Percentiles rank a stretch among this genome's conserved stretches.
Evolutionary conservation across 2,888 invertebrate species (phyloP).

Genomic region (Lycaena phlaeas): DNA sequence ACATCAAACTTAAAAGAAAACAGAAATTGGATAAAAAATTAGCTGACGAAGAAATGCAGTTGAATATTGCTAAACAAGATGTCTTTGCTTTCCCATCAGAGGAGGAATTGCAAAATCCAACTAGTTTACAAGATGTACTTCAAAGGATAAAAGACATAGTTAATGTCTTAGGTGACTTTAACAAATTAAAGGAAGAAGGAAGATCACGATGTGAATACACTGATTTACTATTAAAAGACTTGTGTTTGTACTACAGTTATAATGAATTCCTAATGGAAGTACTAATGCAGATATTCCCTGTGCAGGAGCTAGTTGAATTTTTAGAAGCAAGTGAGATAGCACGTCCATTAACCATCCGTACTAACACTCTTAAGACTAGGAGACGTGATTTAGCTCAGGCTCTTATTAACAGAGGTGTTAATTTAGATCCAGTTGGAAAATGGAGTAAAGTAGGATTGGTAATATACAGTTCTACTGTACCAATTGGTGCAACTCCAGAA

Average conservation of each 20-base stretch:
- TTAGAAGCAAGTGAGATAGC: constrained; percentile 97
- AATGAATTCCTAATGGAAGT: constrained; percentile 96
- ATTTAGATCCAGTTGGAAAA: constrained; percentile 97
- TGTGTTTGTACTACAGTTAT: constrained; percentile 96
- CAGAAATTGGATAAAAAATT: constrained; percentile 78
- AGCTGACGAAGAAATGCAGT: constrained; percentile 86
- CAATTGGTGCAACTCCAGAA: constrained; percentile 98
- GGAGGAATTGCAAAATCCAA: constrained; percentile 80
- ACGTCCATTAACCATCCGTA: constrained; percentile 94
- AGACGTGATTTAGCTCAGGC: constrained; percentile 94
- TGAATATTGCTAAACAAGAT: constrained; percentile 84
- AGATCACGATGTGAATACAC: constrained; percentile 88
- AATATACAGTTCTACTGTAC: constrained; percentile 95
- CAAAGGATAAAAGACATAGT: constrained; percentile 91
- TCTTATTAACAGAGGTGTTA: constrained; percentile 96
- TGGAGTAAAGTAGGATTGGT: constrained; percentile 99
- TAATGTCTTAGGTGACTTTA: constrained; percentile 86
- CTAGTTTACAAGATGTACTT: constrained; percentile 86
- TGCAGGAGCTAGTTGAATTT: constrained; percentile 91
- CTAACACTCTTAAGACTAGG: constrained; percentile 94
- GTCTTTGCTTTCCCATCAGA: constrained; percentile 85
- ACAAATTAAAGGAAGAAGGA: constrained; percentile 75
- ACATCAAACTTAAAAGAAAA: constrained; percentile 82
- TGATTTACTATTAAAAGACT: constrained; percentile 83
- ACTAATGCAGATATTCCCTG: constrained; percentile 90